phyloP scores from a whole-genome alignment of 2,888 invertebrate species.

The Gnatocerus cornutus region DNA sequence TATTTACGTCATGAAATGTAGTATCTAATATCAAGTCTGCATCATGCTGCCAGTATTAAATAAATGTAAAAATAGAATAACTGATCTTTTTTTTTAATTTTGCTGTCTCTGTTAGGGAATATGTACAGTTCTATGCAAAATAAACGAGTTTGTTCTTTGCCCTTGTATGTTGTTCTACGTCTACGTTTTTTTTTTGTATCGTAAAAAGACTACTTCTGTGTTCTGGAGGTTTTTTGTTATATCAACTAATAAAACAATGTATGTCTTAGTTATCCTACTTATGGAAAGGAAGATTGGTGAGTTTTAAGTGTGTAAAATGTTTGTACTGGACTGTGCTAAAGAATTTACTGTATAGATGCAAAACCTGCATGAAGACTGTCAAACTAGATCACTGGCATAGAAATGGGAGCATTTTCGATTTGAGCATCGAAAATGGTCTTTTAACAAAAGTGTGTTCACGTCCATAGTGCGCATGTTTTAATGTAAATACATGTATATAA shows the following conservation, averaged over 20 bases:
- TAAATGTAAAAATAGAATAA: conserved; percentile 17
- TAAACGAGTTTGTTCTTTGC: not conserved
- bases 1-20: conserved; percentile 8
- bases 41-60: conserved; percentile 17
- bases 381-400: not conserved
- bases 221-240: conserved; percentile 19
- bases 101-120: conserved; percentile 1
- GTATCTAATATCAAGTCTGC: conserved; percentile 17
- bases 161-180: not conserved
- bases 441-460: not conserved
- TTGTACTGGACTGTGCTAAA: conserved; percentile 51
- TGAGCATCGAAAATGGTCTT: not conserved
- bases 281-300: conserved; percentile 77
- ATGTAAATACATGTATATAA: conserved; percentile 7
- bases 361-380: conserved; percentile 24
- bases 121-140: conserved; percentile 25
- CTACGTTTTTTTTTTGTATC: conserved; percentile 4
- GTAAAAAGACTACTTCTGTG: conserved; percentile 20
- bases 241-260: conserved; percentile 40
- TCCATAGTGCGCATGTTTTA: conserved; percentile 2
- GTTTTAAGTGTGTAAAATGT: conserved; percentile 60
- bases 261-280: conserved; percentile 73
- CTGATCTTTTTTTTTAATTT: conserved; percentile 12
- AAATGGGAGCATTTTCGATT: conserved; percentile 1
- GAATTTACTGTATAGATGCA: conserved; percentile 15